Evolutionary conservation across 2,888 invertebrate species (phyloP).

Genomic region (Magallana nippona): DNA sequence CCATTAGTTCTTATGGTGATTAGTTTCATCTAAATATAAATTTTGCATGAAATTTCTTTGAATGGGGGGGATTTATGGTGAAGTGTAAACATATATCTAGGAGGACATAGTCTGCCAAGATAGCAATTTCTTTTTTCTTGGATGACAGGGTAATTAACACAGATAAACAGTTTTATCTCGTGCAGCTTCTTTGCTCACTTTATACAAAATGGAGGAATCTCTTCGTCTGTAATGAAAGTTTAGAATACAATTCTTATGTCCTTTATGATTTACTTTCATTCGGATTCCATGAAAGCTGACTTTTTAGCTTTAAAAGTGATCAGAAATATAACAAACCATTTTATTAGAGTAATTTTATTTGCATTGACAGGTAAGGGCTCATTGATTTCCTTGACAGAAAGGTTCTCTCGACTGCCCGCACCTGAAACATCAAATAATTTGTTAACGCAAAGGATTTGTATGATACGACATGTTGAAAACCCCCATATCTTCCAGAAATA

Average conservation of each 20-base stretch:
- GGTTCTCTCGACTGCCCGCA: background rate
- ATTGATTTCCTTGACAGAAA: slow-evolving; percentile 13
- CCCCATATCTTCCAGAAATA: slow-evolving; percentile 36
- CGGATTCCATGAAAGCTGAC: too few species aligned
- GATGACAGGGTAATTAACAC: slow-evolving; percentile 19
- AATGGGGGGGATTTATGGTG: background rate
- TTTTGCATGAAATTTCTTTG: slow-evolving; percentile 32
- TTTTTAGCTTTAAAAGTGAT: too few species aligned
- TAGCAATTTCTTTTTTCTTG: background rate
- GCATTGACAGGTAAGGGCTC: background rate
- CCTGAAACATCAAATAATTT: slow-evolving; percentile 33
- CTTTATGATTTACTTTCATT: too few species aligned
- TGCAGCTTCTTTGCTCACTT: background rate
- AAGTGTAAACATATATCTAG: slow-evolving; percentile 19
- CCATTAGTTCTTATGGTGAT: background rate
- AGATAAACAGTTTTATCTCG: slow-evolving; percentile 11
- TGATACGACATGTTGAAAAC: slow-evolving; percentile 31
- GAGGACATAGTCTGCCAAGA: background rate
- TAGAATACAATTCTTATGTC: too few species aligned
- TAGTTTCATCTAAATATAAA: background rate
- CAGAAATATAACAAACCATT: too few species aligned
- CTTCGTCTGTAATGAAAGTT: too few species aligned
- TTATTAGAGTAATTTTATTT: background rate
- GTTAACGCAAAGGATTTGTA: slow-evolving; percentile 16
- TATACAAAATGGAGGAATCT: too few species aligned